A percentile compares a stretch with the other conserved stretches of the same genome.
These are phyloP conservation scores for Pygoscelis antarcticus DNA, from an alignment of 2,113 vertebrate species.

Conservation along the genomic window DNA sequence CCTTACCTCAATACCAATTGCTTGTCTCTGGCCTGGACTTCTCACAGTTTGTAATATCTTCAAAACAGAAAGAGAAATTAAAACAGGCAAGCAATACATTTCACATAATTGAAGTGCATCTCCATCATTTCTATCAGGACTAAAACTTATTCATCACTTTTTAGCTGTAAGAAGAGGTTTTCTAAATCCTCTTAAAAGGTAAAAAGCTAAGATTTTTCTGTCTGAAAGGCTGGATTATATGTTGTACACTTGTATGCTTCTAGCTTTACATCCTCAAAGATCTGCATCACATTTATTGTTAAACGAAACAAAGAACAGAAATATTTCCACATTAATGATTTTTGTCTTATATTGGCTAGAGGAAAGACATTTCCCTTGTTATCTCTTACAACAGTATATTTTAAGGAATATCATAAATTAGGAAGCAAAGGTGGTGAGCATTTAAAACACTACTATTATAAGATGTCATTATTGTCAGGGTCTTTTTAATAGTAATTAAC, in stretches of 20 bases:
- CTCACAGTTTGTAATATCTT: slow-evolving; percentile 94
- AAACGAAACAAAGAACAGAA: background rate
- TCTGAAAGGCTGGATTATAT: background rate
- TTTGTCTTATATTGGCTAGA: background rate
- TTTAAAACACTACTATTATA: background rate
- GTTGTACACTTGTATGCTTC: background rate
- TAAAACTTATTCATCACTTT: background rate
- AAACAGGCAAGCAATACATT: background rate
- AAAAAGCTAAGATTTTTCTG: background rate
- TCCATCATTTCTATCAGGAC: background rate
- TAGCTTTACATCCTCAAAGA: background rate
- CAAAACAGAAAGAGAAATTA: background rate
- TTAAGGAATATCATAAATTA: background rate
- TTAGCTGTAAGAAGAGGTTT: background rate
- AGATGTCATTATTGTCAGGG: background rate
- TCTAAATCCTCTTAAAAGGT: background rate
- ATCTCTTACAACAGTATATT: background rate
- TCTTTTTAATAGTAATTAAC: background rate
- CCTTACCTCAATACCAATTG: slow-evolving; percentile 92
- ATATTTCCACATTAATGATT: background rate
- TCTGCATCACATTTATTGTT: background rate
- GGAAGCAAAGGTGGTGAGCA: background rate
- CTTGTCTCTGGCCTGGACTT: slow-evolving; percentile 89
- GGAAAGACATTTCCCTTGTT: background rate
- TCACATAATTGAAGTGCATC: background rate